phyloP scores from a whole-genome alignment of 2,888 invertebrate species.

The Chironomus tentans region DNA sequence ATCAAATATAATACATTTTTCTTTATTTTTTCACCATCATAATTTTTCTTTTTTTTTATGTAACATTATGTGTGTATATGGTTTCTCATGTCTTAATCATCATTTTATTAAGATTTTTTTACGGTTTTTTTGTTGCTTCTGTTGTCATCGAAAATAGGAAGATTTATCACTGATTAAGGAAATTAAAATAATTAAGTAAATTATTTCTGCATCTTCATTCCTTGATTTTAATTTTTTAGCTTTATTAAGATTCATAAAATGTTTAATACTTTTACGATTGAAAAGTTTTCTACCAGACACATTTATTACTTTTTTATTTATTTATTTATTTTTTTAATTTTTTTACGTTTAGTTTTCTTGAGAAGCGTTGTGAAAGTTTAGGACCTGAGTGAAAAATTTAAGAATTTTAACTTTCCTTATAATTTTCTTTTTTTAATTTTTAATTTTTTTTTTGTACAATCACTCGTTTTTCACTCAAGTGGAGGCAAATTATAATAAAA shows the following conservation, averaged over 20 bases:
- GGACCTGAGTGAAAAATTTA: constrained; percentile 7
- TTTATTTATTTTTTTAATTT: neutral
- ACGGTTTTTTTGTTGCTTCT: neutral
- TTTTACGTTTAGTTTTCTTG: neutral
- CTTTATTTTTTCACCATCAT: neutral
- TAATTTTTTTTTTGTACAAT: neutral
- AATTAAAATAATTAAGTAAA: neutral
- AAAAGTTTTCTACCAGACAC: constrained; percentile 20
- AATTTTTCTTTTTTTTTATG: neutral
- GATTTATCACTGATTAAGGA: neutral
- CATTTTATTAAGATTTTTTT: neutral
- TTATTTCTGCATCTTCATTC: no score
- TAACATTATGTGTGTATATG: constrained; percentile 23
- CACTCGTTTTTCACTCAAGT: constrained; percentile 12
- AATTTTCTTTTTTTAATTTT: neutral
- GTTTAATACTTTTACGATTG: constrained; percentile 16
- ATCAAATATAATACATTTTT: constrained; percentile 24
- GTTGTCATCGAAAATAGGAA: neutral
- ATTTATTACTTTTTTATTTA: neutral
- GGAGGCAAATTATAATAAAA: neutral
- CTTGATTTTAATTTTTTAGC: neutral
- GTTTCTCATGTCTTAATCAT: constrained; percentile 9
- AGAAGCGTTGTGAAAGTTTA: constrained; percentile 14
- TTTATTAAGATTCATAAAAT: neutral
- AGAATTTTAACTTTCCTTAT: neutral